Conservation (phyloP, 2,113 vertebrate species). For the Sakesphorus luctuosus region DNA sequence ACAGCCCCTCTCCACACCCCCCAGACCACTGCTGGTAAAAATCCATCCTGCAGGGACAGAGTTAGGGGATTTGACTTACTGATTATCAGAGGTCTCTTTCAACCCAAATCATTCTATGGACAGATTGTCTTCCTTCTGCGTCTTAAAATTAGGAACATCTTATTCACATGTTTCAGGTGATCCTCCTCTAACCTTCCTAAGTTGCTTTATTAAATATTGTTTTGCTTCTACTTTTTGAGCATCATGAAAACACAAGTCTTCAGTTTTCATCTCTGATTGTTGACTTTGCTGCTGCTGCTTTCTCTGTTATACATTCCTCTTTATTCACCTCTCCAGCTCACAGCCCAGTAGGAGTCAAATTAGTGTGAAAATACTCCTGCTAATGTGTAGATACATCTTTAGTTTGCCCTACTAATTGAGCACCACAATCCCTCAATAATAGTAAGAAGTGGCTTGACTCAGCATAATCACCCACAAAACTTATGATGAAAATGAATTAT, state of each 20-base stretch:
- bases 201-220: not conserved
- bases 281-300: not conserved
- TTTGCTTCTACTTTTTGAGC: not conserved
- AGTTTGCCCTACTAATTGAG: not conserved
- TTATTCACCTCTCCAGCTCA: not conserved
- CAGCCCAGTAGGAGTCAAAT: not conserved
- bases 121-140: not conserved
- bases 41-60: not conserved
- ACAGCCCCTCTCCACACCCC: not conserved
- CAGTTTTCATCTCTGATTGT: not conserved
- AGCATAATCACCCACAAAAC: not conserved
- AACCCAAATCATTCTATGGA: not conserved
- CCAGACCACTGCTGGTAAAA: not conserved
- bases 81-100: not conserved
- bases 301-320: not conserved
- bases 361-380: not conserved
- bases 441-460: not conserved
- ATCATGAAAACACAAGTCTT: not conserved
- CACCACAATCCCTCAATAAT: not conserved
- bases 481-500: not conserved
- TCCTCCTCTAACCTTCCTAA: not conserved
- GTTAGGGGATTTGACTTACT: not conserved
- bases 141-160: not conserved
- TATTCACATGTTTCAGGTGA: fast-evolving
- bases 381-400: not conserved